phyloP scores from a whole-genome alignment of 1,140 invertebrate species.

The Centruroides vittatus region DNA sequence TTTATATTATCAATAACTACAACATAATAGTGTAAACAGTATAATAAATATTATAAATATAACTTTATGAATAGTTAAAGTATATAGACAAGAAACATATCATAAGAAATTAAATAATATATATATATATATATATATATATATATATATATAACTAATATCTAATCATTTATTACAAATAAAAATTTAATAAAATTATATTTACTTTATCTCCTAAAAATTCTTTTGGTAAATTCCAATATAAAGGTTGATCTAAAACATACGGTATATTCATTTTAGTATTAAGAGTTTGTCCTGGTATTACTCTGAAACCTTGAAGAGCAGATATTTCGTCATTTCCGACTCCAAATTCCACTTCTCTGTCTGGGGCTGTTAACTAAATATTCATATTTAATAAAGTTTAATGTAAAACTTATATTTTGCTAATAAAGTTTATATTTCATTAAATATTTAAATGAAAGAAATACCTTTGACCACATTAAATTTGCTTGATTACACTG shows the following conservation, averaged over 20 bases:
- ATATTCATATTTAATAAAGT: not conserved
- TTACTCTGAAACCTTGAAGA: conserved; percentile 39
- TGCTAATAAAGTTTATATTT: not conserved
- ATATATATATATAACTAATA: too few relatives aligned
- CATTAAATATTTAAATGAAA: too few relatives aligned
- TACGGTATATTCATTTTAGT: conserved; percentile 47
- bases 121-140: too few relatives aligned
- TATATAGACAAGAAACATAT: too few relatives aligned
- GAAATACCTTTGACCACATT: conserved; percentile 49
- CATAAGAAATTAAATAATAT: too few relatives aligned
- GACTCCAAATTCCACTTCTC: conserved; percentile 16
- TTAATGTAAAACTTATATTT: not conserved
- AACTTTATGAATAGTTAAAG: too few relatives aligned
- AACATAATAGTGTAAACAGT: too few relatives aligned
- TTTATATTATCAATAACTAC: too few relatives aligned
- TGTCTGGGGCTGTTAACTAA: conserved; percentile 9
- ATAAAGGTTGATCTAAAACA: conserved; percentile 57
- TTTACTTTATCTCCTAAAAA: conserved; percentile 72
- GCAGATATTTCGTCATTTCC: conserved; percentile 15
- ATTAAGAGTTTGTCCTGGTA: conserved; percentile 48
- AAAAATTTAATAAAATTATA: not conserved
- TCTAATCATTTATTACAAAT: too few relatives aligned
- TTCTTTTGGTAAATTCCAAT: conserved; percentile 64
- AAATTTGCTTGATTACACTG: conserved; percentile 60
- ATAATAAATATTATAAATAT: too few relatives aligned